Base-by-base conservation (phyloP, 2,888 invertebrate species). In the Copidosoma aretas region DNA sequence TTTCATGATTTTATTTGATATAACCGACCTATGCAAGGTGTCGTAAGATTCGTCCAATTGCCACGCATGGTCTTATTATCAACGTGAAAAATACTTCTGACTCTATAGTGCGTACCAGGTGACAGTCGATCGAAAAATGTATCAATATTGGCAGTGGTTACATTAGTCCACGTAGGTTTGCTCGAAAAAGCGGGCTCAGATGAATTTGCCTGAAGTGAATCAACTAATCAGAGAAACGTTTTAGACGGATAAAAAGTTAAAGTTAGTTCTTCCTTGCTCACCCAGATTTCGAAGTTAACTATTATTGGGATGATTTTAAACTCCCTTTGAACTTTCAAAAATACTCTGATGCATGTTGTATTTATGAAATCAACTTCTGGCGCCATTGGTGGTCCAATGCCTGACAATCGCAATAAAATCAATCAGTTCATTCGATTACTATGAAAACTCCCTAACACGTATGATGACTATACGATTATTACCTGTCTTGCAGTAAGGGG, bases 401-500 rank as follows among this genome's bases (percentile, higher is more conserved):
- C 72, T 72, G 14, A 15, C 43, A 32, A 43, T 22, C 5, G 32
- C 43, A 1, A 19, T 56, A 24, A 12, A 39, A 15, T n/a, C 3
- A 24, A 5, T 24, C 41, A 64, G 49, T 39, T 58, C 25, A 21
- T 1, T 52, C n/a, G 10, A 52, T 22, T 24, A 14, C 39, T 4
- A 25, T 32, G 15, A 21, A 62, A 21, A 54, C 43, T 14, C 1
- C 1, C 17, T 21, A 14, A 21, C 51, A 67, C 21, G 22, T 41
- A 22, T 0, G 49, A 24, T 12, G 43, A 14, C 19, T 51, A 51
- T 32, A n/a, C 14, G 39, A 51, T 21, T 57, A 43, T 65, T 73
- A 79, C 79, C 75, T 57, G 10, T 60, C 73, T 75, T 72, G 51
- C 79, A 79, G 19, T 72, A 66, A 8, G 78, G 78, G 10, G 72